Conservation (phyloP, 2,113 vertebrate genomes). For the Prionailurus viverrinus region DNA sequence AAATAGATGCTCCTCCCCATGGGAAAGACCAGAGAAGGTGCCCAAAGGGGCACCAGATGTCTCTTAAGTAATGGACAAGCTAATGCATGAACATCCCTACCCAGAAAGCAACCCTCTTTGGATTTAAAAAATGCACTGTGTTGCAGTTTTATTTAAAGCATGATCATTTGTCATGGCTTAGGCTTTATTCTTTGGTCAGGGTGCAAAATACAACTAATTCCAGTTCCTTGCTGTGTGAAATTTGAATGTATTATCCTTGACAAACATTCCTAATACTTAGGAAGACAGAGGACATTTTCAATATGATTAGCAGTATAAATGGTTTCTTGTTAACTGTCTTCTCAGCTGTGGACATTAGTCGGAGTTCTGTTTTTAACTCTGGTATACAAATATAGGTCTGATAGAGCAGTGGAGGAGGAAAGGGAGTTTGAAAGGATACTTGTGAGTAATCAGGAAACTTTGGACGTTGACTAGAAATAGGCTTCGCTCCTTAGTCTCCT, state of each 20-base stretch:
- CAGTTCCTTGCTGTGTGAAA: neutral
- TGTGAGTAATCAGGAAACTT: neutral
- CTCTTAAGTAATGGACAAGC: neutral
- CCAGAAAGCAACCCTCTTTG: neutral
- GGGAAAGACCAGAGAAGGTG: neutral
- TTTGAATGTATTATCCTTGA: neutral
- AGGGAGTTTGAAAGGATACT: neutral
- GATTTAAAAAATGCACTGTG: neutral
- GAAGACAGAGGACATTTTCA: slow-evolving; percentile 7
- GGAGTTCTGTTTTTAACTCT: neutral
- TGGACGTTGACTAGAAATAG: neutral
- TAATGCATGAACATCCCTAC: neutral
- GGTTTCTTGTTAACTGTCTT: neutral
- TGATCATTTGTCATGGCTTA: neutral
- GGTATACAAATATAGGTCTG: neutral
- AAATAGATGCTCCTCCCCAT: neutral
- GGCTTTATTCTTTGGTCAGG: slow-evolving; percentile 31
- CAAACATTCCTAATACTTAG: neutral
- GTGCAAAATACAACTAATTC: neutral
- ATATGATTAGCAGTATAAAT: neutral
- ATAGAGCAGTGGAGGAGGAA: neutral
- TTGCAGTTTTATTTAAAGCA: slow-evolving; percentile 6
- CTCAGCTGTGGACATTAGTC: neutral
- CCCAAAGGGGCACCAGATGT: neutral
- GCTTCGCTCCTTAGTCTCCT: neutral